phyloP scores from a whole-genome alignment of 2,888 invertebrate species.

The Ochlodes sylvanus region DNA sequence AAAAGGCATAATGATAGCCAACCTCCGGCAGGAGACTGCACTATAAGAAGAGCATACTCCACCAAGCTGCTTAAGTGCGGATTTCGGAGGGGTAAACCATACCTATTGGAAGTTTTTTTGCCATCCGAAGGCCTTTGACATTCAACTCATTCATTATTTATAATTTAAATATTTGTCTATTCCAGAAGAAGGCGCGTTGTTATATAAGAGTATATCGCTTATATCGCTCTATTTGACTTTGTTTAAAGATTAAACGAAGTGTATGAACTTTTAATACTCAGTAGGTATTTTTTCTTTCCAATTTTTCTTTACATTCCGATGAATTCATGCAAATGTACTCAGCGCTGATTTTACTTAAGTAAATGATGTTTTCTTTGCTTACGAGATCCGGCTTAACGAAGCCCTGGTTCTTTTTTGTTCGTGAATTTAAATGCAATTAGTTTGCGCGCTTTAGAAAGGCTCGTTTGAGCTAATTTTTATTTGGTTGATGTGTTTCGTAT shows the following conservation, averaged over 20 bases:
- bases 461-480: constrained; percentile 51
- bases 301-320: constrained; percentile 46
- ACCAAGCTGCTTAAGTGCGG: too few species aligned
- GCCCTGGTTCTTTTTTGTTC: constrained; percentile 68
- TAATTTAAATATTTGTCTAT: too few species aligned
- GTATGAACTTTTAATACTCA: not conserved
- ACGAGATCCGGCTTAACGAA: constrained; percentile 77
- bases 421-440: constrained; percentile 80
- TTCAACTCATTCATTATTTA: too few species aligned
- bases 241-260: not conserved
- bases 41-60: too few species aligned
- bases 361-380: constrained; percentile 77
- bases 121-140: too few species aligned
- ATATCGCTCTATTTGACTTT: too few species aligned
- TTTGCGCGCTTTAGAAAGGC: constrained; percentile 57
- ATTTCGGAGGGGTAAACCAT: too few species aligned
- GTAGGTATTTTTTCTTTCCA: constrained; percentile 13
- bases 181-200: too few species aligned
- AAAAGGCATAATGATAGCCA: too few species aligned
- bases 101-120: too few species aligned
- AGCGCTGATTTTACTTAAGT: constrained; percentile 69
- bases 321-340: constrained; percentile 67
- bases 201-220: not conserved
- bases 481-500: constrained; percentile 46
- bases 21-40: too few species aligned